Percentiles rank a stretch among this genome's conserved stretches.
Evolutionary conservation across 2,113 vertebrate species (phyloP).

Genomic region (Neolamprologus tretocephalus): DNA sequence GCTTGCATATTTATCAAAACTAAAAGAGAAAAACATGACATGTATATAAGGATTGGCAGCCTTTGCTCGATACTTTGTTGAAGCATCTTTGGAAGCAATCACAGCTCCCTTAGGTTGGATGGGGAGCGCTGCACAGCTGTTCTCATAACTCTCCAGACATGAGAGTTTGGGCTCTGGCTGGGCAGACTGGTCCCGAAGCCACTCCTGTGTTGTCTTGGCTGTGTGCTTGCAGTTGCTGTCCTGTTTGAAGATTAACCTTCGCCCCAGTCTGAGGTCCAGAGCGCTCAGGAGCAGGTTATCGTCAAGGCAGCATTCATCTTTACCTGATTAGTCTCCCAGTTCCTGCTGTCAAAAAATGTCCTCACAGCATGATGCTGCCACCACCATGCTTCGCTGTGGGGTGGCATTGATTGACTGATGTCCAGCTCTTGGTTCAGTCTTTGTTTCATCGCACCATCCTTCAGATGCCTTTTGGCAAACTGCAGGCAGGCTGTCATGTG

Average conservation of each 20-base stretch:
- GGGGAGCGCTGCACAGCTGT: not conserved
- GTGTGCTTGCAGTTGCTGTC: not conserved
- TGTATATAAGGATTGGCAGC: rapidly evolving
- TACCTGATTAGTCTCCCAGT: not conserved
- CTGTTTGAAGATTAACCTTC: not conserved
- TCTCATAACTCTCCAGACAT: not conserved
- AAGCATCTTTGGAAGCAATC: not conserved
- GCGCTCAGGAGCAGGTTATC: not conserved
- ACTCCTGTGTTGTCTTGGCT: not conserved
- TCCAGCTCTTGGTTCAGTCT: not conserved
- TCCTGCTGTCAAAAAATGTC: not conserved
- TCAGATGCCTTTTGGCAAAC: not conserved
- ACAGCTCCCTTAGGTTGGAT: not conserved
- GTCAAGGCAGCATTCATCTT: not conserved
- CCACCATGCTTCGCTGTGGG: not conserved
- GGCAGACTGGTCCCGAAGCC: not conserved
- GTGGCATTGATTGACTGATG: rapidly evolving
- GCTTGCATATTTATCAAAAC: not conserved
- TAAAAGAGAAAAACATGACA: not conserved
- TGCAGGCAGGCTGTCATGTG: not conserved
- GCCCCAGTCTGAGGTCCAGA: not conserved
- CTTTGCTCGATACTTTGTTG: not conserved
- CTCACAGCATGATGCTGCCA: not conserved
- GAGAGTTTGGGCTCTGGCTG: not conserved
- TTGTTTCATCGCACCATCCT: not conserved